These are phyloP conservation scores for Xiphorhynchus erythropygius DNA, from an alignment of 2,797 vertebrate genomes.

Conservation along the genomic window DNA sequence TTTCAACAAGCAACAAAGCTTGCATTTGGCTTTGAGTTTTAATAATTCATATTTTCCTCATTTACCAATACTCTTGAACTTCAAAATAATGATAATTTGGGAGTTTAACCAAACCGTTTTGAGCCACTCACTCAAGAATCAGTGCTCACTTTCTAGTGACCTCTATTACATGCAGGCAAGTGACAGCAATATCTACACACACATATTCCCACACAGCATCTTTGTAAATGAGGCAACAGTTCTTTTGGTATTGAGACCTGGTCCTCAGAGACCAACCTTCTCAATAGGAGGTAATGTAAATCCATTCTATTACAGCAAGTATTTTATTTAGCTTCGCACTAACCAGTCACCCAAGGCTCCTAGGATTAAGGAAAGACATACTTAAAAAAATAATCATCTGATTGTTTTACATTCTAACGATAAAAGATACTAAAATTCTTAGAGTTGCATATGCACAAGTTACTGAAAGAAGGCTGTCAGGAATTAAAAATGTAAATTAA, in stretches of 20 bases:
- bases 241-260: neutral
- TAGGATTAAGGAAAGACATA: neutral
- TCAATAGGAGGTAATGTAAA: neutral
- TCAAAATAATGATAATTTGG: neutral
- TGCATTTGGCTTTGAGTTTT: neutral
- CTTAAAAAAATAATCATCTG: neutral
- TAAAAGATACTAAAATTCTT: neutral
- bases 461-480: neutral
- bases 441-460: neutral
- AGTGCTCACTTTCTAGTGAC: neutral
- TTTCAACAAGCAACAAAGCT: neutral
- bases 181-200: neutral
- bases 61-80: neutral
- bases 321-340: neutral
- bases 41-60: neutral
- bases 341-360: neutral
- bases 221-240: neutral
- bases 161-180: neutral
- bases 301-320: neutral
- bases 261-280: neutral
- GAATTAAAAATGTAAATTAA: neutral
- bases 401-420: neutral
- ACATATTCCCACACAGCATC: neutral
- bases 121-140: neutral
- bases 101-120: neutral